Conservation (phyloP, 1,140 invertebrate species). For the Anoplophora glabripennis region DNA sequence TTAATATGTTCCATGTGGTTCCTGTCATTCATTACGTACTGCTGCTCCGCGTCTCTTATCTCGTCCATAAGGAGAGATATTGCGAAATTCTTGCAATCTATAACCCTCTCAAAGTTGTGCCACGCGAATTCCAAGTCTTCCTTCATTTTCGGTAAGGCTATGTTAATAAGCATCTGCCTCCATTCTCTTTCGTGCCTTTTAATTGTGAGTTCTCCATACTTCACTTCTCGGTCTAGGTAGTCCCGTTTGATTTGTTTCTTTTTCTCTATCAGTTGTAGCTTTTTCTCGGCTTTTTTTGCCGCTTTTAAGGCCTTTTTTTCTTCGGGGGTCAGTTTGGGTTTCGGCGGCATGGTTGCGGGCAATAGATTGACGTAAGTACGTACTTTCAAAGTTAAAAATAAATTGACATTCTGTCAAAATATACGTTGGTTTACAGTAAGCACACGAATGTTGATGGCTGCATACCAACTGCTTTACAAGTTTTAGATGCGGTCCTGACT, state of each 20-base stretch:
- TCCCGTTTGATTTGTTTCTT: conserved; percentile 32
- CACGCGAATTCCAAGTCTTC: conserved; percentile 40
- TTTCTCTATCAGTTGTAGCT: conserved; percentile 20
- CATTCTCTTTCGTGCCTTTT: conserved; percentile 39
- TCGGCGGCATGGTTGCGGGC: conserved; percentile 11
- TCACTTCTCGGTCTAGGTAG: conserved; percentile 32
- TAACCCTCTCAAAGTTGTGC: conserved; percentile 39
- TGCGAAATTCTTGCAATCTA: conserved; percentile 43
- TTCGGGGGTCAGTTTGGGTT: conserved; percentile 24
- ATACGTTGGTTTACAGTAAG: no score
- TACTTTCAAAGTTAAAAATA: no score
- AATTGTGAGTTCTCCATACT: conserved; percentile 34
- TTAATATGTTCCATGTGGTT: conserved; percentile 40
- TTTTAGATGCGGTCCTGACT: no score
- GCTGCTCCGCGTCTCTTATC: conserved; percentile 33
- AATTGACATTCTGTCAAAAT: no score
- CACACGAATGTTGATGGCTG: no score
- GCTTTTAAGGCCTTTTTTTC: conserved; percentile 29
- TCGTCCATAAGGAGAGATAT: conserved; percentile 45
- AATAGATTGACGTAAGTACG: no score
- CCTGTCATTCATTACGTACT: conserved; percentile 34
- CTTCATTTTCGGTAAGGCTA: conserved; percentile 34
- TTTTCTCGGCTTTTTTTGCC: conserved; percentile 32
- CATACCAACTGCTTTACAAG: no score
- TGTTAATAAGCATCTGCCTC: conserved; percentile 38